Evolutionary conservation across 2,797 vertebrate species (phyloP).

Genomic region (Psittacula derbiana): DNA sequence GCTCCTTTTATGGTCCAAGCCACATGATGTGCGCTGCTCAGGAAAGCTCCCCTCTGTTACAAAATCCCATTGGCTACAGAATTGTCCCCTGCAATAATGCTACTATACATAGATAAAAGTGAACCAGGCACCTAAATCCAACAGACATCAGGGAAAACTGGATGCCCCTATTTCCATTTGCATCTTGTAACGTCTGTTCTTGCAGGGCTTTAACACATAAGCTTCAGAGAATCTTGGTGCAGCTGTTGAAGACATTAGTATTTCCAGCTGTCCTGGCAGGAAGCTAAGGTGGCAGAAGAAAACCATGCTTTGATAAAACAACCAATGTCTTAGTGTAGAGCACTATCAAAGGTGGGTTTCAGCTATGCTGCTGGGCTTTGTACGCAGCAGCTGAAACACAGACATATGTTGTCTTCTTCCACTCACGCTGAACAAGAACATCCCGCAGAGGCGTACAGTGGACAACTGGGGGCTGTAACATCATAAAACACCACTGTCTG

Average conservation of each 20-base stretch:
- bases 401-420: not conserved
- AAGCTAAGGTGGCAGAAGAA: not conserved
- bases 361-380: not conserved
- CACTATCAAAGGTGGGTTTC: not conserved
- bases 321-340: not conserved
- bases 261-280: constrained; percentile 47
- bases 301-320: not conserved
- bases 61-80: not conserved
- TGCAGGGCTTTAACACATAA: not conserved
- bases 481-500: not conserved
- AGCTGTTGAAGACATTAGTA: constrained; percentile 27
- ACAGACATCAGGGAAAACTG: not conserved
- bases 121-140: not conserved
- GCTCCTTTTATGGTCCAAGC: not conserved
- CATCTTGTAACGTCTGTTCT: not conserved
- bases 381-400: constrained; percentile 12
- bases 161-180: not conserved
- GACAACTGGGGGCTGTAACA: constrained; percentile 13
- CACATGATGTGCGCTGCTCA: not conserved
- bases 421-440: not conserved
- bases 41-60: not conserved
- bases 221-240: not conserved
- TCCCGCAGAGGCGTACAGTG: not conserved
- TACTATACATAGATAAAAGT: not conserved
- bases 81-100: not conserved